Base-by-base conservation (phyloP, 2,797 vertebrate species). In the Toxotes lorentzi region DNA sequence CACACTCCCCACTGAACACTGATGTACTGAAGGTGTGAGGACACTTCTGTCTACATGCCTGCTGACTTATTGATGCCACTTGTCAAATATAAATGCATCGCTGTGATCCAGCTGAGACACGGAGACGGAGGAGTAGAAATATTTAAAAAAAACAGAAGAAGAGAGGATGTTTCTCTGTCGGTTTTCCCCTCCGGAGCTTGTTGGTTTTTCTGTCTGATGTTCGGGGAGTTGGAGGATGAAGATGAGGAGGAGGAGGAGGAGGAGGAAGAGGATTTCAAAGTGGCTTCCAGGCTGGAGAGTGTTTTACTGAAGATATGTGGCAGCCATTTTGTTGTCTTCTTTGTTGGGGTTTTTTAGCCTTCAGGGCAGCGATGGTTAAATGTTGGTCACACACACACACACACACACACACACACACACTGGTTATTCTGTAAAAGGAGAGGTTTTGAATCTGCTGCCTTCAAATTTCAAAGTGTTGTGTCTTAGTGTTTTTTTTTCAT, bases 21-120 rank as follows among this genome's bases (percentile, higher is more conserved):
- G 64, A n/a, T 83, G 87, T 87, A 66, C 50, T 73, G 81, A 54
- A 90, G 83, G 89, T 90, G 90, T 70, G 79, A 91, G 89, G 90
- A 91, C 90, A 90, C 75, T 78, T 85, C 80, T 57, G 9, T 85
- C 70, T 83, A 84, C 82, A 82, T 43, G 53, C 35, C 78, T 90
- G 75, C 83, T 92, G 85, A 90, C 78, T 93, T 92, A 93, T 92
- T 92, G 82, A 94, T 92, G 90, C 77, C 50, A 43, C 84, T 89
- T 84, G 84, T 91, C 88, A 89, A 87, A 88, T 89, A 90, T 87
- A 85, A 86, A 93, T 92, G 87, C 58, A 75, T 84, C 57, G 67
- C 78, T 91, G 76, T 80, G 79, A 85, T 86, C 74, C 79, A 54
- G 73, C 13, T 0, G 79, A 89, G 83, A 84, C 56, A 32, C 24